phyloP scores from a whole-genome alignment of 1,140 invertebrate species.

The Drosophila navojoa region DNA sequence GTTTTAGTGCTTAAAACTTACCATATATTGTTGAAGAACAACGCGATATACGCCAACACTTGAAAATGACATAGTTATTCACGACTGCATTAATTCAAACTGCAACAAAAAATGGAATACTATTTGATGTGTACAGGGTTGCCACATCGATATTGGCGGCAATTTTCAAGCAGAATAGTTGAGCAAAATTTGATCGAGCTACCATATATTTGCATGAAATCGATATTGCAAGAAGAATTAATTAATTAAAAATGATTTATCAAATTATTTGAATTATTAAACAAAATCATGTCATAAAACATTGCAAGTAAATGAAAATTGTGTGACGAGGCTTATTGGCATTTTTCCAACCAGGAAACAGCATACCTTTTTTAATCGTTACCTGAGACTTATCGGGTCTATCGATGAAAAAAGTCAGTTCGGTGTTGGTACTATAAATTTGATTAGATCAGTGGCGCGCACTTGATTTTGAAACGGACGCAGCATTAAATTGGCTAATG shows the following conservation, averaged over 20 bases:
- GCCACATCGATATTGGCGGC: neutral
- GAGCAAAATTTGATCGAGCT: neutral
- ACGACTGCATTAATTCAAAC: slow-evolving; percentile 5
- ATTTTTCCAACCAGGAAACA: neutral
- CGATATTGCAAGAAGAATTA: neutral
- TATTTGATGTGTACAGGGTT: neutral
- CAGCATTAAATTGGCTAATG: slow-evolving; percentile 10
- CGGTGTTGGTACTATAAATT: neutral
- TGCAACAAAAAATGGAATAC: neutral
- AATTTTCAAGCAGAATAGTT: neutral
- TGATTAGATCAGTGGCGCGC: neutral
- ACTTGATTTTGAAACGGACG: neutral
- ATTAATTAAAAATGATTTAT: no score
- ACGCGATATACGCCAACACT: slow-evolving; percentile 43
- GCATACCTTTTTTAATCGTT: no score
- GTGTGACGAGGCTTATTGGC: no score
- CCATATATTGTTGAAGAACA: slow-evolving; percentile 51
- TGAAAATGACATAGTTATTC: slow-evolving; percentile 44
- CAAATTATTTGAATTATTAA: no score
- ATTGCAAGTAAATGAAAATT: no score
- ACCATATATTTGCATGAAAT: neutral
- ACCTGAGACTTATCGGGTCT: neutral
- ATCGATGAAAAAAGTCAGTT: neutral
- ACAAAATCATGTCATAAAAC: no score
- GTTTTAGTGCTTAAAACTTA: neutral